Base-by-base conservation (phyloP, 2,797 vertebrate species). In the Acipenser ruthenus region DNA sequence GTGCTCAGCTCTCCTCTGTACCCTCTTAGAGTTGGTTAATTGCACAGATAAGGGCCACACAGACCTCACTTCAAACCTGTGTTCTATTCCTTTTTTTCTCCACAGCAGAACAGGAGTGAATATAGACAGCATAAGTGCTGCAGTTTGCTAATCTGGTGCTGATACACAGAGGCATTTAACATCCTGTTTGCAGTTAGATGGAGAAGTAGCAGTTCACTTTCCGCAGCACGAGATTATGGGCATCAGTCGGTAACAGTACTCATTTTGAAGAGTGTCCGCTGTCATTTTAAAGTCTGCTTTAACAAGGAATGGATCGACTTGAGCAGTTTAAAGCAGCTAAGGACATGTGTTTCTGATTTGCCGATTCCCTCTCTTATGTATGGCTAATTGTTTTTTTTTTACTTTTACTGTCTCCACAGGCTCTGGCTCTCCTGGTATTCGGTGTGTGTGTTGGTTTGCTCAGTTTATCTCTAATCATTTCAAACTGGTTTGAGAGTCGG, bases 381-480 rank as follows among this genome's bases (percentile, higher is more conserved):
- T 18, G 50, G 18, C 23, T 12, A 49, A 7, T 13, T n/a, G n/a
- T 3, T 62, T 48, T 18, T 23, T 52, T 64, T 56, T 7, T 55
- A 8, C 37, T 66, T 10, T 66, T 56, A 37, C 56, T 64, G 51
- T 68, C 48, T 64, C 65, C 61, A 9, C 48, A 92, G 90, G 88
- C 89, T 2, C 7, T 80, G 2, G 11, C 75, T 50, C 77, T 92
- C 64, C 62, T 90, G 74, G 48, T 92, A 74, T 88, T 94, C 70
- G 96, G 96, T 13, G 18, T 92, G 77, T 78, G 91, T 69, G 81
- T 95, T 80, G 94, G 94, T 60, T 75, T 87, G 69, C 73, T 92
- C 78, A 97, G 93, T 81, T 84, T 99, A 65, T 73, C 78, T 67
- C 68, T 96, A 68, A 93, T 97, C 65, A 74, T 95, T 75, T 76